phyloP scores from a whole-genome alignment of 2,113 vertebrate species.

The Heptranchias perlo region DNA sequence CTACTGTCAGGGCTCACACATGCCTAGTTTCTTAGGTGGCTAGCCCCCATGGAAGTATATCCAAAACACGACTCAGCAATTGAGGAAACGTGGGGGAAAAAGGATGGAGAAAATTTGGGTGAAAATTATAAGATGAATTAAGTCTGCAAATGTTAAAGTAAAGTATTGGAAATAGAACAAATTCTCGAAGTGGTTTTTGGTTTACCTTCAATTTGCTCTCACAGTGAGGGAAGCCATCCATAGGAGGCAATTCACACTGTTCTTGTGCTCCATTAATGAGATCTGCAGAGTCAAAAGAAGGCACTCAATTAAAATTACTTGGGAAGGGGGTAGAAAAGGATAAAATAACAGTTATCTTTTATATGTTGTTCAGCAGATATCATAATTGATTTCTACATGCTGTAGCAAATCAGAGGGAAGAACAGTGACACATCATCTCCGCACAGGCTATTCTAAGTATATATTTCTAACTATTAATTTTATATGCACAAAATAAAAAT shows the following conservation, averaged over 20 bases:
- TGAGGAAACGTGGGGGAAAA: neutral
- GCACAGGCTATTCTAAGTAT: neutral
- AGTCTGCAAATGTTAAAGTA: neutral
- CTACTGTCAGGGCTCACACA: too few relatives aligned
- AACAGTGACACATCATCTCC: neutral
- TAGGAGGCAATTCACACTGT: conserved; percentile 89
- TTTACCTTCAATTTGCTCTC: conserved; percentile 92
- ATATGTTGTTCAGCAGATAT: too few relatives aligned
- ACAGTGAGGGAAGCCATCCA: conserved; percentile 97
- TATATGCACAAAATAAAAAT: neutral
- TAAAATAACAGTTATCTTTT: neutral
- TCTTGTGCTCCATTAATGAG: conserved; percentile 96
- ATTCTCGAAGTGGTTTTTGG: neutral
- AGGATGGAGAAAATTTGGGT: neutral
- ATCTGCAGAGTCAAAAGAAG: conserved; percentile 61
- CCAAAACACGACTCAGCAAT: neutral
- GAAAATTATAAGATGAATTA: neutral
- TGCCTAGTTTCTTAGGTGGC: neutral
- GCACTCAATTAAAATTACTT: neutral
- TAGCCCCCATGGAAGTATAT: neutral
- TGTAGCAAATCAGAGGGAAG: neutral
- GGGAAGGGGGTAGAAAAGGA: conserved; percentile 10
- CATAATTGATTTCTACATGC: neutral
- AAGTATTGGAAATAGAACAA: neutral
- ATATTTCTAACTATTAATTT: neutral